A percentile compares a stretch with the other conserved stretches of the same genome.
phyloP scores from a whole-genome alignment of 2,888 invertebrate species.

The Reticulitermes lucifugus region DNA sequence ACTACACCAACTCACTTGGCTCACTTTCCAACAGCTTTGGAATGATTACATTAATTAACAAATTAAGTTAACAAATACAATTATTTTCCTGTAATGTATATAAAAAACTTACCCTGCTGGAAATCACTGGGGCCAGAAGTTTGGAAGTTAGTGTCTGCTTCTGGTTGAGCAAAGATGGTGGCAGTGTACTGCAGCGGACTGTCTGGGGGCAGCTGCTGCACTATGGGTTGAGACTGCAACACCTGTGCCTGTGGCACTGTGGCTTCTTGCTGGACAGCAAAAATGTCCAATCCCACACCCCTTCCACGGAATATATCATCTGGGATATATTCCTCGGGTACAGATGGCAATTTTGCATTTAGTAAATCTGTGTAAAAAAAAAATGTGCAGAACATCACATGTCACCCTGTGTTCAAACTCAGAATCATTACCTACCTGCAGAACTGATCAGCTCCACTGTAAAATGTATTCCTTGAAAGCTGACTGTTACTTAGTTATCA shows the following conservation, averaged over 20 bases:
- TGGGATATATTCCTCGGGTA: constrained; percentile 69
- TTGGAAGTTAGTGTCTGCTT: constrained; percentile 51
- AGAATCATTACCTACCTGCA: no score
- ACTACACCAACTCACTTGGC: no score
- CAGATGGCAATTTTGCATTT: constrained; percentile 69
- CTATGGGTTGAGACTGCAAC: constrained; percentile 43
- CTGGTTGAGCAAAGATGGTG: constrained; percentile 61
- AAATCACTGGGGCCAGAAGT: constrained; percentile 20
- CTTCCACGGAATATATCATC: constrained; percentile 44
- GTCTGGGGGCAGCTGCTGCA: constrained; percentile 19
- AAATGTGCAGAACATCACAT: no score
- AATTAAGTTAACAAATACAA: no score
- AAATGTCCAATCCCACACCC: constrained; percentile 22
- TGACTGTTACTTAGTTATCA: no score
- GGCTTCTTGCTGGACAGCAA: neutral
- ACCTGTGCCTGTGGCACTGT: constrained; percentile 25
- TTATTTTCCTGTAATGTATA: no score
- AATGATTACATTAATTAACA: no score
- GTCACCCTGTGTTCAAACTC: no score
- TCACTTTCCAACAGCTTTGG: no score
- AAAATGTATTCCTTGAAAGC: no score
- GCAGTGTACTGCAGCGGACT: constrained; percentile 60
- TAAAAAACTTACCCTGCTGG: constrained; percentile 33
- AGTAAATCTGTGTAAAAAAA: constrained; percentile 66
- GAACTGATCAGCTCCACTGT: no score